phyloP scores from a whole-genome alignment of 2,113 vertebrate genomes.

The Laterallus jamaicensis region DNA sequence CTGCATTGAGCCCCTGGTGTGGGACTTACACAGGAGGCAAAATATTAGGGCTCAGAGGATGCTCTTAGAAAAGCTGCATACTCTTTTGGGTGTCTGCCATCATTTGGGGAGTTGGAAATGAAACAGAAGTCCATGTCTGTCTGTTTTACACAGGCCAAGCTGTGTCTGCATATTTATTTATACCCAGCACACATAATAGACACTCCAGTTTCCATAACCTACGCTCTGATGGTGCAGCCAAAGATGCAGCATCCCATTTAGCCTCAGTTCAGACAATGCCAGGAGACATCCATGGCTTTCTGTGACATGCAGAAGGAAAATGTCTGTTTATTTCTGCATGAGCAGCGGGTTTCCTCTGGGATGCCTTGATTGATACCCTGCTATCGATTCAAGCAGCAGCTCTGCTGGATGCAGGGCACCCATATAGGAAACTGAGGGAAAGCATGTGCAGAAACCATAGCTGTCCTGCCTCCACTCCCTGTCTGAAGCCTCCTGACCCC shows the following conservation, averaged over 20 bases:
- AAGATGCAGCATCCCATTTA: background rate
- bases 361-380: background rate
- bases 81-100: background rate
- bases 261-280: background rate
- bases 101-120: background rate
- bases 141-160: background rate
- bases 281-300: background rate
- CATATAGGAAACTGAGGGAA: background rate
- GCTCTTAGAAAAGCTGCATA: background rate
- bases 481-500: background rate
- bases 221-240: background rate
- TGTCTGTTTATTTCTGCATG: background rate
- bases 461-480: background rate
- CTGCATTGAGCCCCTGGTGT: background rate
- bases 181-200: background rate
- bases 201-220: background rate
- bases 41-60: background rate
- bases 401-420: background rate
- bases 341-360: background rate
- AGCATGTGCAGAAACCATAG: background rate
- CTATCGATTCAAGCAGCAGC: conserved; percentile 25
- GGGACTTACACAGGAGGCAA: background rate
- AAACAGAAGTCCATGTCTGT: background rate
- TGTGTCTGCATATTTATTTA: background rate
- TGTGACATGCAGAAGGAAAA: conserved; percentile 5